phyloP scores from a whole-genome alignment of 2,113 vertebrate genomes.

The Atlantisia rogersi region DNA sequence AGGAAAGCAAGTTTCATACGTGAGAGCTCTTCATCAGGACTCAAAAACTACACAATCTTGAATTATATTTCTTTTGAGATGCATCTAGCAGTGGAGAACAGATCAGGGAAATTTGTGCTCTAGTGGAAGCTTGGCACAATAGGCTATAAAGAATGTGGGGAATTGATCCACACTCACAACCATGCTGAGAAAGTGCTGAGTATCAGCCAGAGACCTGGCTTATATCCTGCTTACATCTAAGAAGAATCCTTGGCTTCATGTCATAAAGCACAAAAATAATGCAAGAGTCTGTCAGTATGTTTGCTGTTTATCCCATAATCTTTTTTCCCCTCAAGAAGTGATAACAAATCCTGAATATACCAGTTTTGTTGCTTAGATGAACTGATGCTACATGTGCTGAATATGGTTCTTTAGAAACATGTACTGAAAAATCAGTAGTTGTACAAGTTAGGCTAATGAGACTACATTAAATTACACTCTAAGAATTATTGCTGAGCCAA shows the following conservation, averaged over 20 bases:
- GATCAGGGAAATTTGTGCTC: neutral
- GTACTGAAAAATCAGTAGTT: slow-evolving; percentile 6
- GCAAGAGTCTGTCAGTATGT: neutral
- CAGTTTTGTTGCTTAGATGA: neutral
- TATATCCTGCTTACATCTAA: neutral
- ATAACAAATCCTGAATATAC: neutral
- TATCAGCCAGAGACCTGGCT: neutral
- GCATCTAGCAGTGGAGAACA: neutral
- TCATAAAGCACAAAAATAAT: neutral
- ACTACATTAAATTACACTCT: slow-evolving; percentile 16
- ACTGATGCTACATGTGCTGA: neutral
- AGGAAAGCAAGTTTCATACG: neutral
- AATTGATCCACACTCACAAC: neutral
- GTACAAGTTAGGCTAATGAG: slow-evolving; percentile 29
- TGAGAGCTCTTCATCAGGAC: neutral
- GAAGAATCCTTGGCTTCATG: neutral
- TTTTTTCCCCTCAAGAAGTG: neutral
- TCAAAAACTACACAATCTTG: neutral
- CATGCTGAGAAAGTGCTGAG: neutral
- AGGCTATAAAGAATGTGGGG: neutral
- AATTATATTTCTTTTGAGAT: neutral
- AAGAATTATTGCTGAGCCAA: neutral
- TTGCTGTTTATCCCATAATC: neutral
- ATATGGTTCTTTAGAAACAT: neutral
- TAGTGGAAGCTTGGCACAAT: neutral